phyloP scores from a whole-genome alignment of 2,797 vertebrate genomes.

The Rousettus madagascariensis region DNA sequence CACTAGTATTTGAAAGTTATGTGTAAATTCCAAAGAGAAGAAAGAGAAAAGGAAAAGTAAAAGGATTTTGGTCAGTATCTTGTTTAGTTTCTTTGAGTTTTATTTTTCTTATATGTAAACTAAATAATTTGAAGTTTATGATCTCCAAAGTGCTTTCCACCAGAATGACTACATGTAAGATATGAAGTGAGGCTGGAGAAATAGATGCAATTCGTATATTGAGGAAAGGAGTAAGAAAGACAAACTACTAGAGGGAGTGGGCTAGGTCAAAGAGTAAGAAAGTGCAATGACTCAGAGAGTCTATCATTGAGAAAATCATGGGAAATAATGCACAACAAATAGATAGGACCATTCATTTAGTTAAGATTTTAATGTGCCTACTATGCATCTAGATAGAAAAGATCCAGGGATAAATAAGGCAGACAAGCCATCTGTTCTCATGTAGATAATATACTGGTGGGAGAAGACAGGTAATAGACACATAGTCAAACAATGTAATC shows the following conservation, averaged over 20 bases:
- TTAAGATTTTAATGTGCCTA: neutral
- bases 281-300: neutral
- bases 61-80: neutral
- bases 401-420: neutral
- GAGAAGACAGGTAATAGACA: neutral
- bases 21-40: neutral
- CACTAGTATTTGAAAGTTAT: neutral
- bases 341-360: neutral
- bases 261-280: neutral
- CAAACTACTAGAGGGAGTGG: neutral
- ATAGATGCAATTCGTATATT: neutral
- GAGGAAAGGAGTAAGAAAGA: neutral
- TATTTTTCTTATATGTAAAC: neutral
- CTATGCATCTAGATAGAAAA: slow-evolving; percentile 21
- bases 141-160: neutral
- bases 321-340: neutral
- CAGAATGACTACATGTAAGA: neutral
- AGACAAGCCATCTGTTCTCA: neutral
- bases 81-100: neutral
- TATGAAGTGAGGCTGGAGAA: neutral
- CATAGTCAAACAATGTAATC: neutral
- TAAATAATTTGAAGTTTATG: neutral
- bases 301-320: neutral
- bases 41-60: slow-evolving; percentile 1
- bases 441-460: neutral